A percentile compares a stretch with the other conserved stretches of the same genome.
These are phyloP conservation scores for Tanaodytes sp. DNA, from an alignment of 2,888 invertebrate species.

Conservation along the genomic window DNA sequence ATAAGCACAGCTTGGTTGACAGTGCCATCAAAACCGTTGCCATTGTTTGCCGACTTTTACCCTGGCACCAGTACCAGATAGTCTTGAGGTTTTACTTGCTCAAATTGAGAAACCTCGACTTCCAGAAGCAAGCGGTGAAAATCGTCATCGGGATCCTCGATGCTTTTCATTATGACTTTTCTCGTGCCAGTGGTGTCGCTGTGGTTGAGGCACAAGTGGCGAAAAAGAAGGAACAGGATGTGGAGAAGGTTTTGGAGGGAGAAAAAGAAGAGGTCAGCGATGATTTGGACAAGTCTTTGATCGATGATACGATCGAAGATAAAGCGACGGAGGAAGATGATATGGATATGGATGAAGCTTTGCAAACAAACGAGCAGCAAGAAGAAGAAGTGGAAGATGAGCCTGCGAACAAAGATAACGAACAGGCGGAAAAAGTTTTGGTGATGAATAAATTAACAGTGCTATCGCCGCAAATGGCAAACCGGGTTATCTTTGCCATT, in stretches of 20 bases:
- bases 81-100: conserved; percentile 86
- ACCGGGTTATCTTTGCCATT: conserved; percentile 82
- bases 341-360: conserved; percentile 68
- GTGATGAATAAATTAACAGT: conserved; percentile 74
- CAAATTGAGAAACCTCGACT: conserved; percentile 82
- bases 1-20: conserved; percentile 87
- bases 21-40: conserved; percentile 88
- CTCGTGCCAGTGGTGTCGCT: conserved; percentile 78
- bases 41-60: conserved; percentile 82
- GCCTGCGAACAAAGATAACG: conserved; percentile 63
- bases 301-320: conserved; percentile 68
- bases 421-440: conserved; percentile 57
- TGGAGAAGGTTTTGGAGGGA: conserved; percentile 2
- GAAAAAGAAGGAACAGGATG: conserved; percentile 58
- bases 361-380: conserved; percentile 57
- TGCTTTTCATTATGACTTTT: conserved; percentile 94
- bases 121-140: conserved; percentile 88
- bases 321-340: conserved; percentile 68
- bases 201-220: conserved; percentile 21
- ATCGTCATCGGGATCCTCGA: conserved; percentile 86
- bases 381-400: conserved; percentile 54
- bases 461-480: conserved; percentile 82
- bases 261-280: conserved; percentile 33
- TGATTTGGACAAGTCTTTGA: conserved; percentile 68
- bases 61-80: conserved; percentile 92